phyloP scores from a whole-genome alignment of 2,797 vertebrate genomes.

The Anabacerthia variegaticeps region DNA sequence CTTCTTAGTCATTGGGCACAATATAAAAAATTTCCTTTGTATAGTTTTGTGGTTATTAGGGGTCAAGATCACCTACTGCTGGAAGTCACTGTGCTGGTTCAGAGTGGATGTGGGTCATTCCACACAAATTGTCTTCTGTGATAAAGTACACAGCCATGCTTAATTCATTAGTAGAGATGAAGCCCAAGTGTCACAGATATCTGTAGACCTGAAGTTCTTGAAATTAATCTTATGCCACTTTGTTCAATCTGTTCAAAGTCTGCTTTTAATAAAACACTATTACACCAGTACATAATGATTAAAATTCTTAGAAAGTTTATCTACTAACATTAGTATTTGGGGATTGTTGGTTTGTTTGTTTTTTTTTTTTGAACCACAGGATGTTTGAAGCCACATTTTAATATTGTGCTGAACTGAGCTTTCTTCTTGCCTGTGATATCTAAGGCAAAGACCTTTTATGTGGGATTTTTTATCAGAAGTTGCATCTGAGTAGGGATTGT shows the following conservation, averaged over 20 bases:
- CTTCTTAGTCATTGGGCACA: background rate
- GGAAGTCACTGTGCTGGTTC: background rate
- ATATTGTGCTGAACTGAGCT: background rate
- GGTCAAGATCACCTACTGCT: background rate
- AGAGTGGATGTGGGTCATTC: background rate
- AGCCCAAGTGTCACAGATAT: background rate
- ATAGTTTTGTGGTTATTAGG: background rate
- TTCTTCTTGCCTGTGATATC: background rate
- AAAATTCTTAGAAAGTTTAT: background rate
- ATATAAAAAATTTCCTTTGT: background rate
- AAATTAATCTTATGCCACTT: background rate
- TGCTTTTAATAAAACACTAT: background rate
- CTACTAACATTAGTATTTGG: background rate
- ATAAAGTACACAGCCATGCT: background rate
- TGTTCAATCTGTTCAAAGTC: background rate
- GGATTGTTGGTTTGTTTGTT: background rate
- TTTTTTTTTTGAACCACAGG: background rate
- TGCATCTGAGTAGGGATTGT: slow-evolving; percentile 25
- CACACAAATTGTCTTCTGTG: background rate
- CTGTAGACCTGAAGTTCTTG: background rate
- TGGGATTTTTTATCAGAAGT: slow-evolving; percentile 30
- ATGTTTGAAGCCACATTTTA: background rate
- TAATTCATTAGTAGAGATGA: background rate
- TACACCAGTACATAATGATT: background rate
- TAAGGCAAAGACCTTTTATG: slow-evolving; percentile 17